phyloP scores from a whole-genome alignment of 2,113 vertebrate species.

The Pavo muticus region DNA sequence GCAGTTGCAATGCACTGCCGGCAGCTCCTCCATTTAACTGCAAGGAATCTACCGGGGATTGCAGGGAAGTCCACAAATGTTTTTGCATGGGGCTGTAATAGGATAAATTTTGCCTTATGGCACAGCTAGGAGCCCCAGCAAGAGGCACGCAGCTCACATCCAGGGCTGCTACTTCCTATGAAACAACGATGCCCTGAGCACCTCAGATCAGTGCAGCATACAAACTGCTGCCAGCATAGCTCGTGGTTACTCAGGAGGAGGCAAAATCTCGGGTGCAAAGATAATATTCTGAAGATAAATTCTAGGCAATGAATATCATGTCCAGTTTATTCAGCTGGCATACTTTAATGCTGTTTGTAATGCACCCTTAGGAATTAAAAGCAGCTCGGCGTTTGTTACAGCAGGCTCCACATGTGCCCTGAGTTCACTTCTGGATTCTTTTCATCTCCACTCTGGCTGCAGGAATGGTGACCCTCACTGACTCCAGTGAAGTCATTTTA shows the following conservation, averaged over 20 bases:
- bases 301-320: not conserved
- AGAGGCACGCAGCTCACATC: not conserved
- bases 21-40: not conserved
- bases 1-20: not conserved
- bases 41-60: not conserved
- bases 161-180: not conserved
- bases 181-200: accelerated
- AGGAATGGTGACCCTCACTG: not conserved
- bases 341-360: not conserved
- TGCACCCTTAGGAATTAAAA: not conserved
- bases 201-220: no score
- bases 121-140: not conserved
- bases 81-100: not conserved
- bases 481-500: not conserved
- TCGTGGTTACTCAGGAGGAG: not conserved
- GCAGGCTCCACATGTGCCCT: not conserved
- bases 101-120: not conserved
- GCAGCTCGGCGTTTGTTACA: not conserved
- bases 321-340: not conserved
- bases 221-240: not conserved
- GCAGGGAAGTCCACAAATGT: not conserved
- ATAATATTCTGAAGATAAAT: not conserved
- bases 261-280: not conserved
- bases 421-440: not conserved
- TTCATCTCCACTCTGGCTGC: not conserved